phyloP scores from a whole-genome alignment of 2,797 vertebrate species.

The Salarias fasciatus region DNA sequence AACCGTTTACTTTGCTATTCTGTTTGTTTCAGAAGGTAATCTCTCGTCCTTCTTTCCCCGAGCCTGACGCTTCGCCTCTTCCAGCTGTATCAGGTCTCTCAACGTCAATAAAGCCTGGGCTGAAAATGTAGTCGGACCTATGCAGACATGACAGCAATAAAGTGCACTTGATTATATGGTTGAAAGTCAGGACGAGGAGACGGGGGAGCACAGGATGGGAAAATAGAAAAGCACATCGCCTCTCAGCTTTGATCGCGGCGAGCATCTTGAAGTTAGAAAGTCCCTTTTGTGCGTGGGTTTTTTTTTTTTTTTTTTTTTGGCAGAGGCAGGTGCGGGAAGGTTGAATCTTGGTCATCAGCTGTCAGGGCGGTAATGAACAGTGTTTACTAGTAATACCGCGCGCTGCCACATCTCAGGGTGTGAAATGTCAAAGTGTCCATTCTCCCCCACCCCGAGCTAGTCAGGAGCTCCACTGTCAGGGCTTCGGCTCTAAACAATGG shows the following conservation, averaged over 20 bases:
- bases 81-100: conserved; percentile 21
- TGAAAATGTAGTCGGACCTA: conserved; percentile 38
- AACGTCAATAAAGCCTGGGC: conserved; percentile 23
- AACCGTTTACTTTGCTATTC: conserved; percentile 31
- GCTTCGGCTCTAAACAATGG: conserved; percentile 55
- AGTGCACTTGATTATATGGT: conserved; percentile 69
- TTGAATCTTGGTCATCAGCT: conserved; percentile 63
- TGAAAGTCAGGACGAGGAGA: conserved; percentile 45
- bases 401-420: conserved; percentile 59
- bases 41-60: conserved; percentile 19
- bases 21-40: conserved; percentile 14
- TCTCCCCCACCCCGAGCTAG: conserved; percentile 39
- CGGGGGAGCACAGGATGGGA: conserved; percentile 32
- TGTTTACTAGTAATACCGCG: conserved; percentile 70
- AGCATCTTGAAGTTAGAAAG: conserved; percentile 43
- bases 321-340: conserved; percentile 44
- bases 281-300: conserved; percentile 33
- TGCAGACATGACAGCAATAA: conserved; percentile 53
- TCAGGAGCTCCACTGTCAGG: conserved; percentile 60
- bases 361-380: conserved; percentile 66
- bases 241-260: conserved; percentile 33
- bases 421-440: conserved; percentile 75
- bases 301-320: no score
- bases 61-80: conserved; percentile 4
- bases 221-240: conserved; percentile 28